A percentile compares a stretch with the other conserved stretches of the same genome.
These are phyloP conservation scores for Sisor rabdophorus DNA, from an alignment of 2,113 vertebrate species.

Conservation along the genomic window DNA sequence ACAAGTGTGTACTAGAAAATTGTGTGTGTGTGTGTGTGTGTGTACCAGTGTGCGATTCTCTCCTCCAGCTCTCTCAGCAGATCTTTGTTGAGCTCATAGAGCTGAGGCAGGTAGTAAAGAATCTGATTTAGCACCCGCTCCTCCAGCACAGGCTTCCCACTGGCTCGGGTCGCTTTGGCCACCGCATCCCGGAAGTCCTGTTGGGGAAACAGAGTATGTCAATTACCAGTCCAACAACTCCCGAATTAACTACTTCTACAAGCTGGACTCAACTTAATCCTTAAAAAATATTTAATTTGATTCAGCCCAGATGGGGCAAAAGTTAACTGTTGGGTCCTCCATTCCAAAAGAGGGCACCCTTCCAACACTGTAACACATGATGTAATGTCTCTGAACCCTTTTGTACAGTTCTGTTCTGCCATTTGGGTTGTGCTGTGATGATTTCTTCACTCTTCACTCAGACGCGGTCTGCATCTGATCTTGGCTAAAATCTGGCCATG, in stretches of 20 bases:
- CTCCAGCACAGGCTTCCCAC: constrained; percentile 90
- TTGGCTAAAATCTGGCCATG: background rate
- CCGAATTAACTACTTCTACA: no score
- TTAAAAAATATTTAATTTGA: no score
- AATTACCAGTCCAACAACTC: background rate
- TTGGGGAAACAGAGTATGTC: background rate
- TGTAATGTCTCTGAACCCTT: background rate
- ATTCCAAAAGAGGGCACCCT: background rate
- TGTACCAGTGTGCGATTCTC: constrained; percentile 89
- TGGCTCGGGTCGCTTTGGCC: constrained; percentile 77
- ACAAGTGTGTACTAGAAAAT: no score
- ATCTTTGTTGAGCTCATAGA: constrained; percentile 92
- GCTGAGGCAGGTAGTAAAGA: constrained; percentile 92
- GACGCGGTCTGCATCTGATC: no score
- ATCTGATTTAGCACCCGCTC: constrained; percentile 92
- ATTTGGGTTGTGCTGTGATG: background rate
- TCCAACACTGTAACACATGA: background rate
- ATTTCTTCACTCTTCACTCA: background rate
- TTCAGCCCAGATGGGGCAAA: no score
- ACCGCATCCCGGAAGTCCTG: constrained; percentile 94
- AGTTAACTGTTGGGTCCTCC: background rate
- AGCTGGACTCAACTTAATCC: no score
- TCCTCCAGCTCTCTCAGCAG: constrained; percentile 88
- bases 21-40: constrained; percentile 15
- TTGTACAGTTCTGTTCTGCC: background rate